Evolutionary conservation across 2,888 invertebrate species (phyloP), one percentile per base, ranked within the genome.

Genomic region (Stenurella melanura): DNA sequence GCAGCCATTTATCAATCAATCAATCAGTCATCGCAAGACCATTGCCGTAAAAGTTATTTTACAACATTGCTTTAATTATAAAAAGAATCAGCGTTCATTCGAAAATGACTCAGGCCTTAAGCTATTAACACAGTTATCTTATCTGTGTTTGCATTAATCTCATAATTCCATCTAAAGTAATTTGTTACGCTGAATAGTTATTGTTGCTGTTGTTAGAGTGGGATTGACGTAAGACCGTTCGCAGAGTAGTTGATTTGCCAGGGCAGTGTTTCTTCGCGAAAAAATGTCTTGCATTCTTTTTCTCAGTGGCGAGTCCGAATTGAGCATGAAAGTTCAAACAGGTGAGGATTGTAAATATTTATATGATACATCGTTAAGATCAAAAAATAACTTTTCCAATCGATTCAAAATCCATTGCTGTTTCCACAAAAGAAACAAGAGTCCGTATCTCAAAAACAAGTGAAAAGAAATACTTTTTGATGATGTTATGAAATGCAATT

Each of bases 321-420:
- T 85, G 64, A 79, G 73, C 34, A 80, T 67, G 54, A 84, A 84
- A 74, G 75, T 84, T 58, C 84, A 84, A 78, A 81, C 69, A 71
- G 85, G 85, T 85, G 74, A 58, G 70, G 12, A 42, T 64, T 15
- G 38, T 12, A 26, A 19, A 15, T 63, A n/a, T 50, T 50, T 50
- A 5, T 42, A 15, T 15, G 4, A 15, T 38, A 9, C 11, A 11
- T 38, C 42, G 15, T 26, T 3, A 26, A 26, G 21, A 26, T 26
- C 21, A 26, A 26, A 26, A 26, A 26, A 3, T 1, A 26, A 26
- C 21, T 26, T 26, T 4, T 26, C 2, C 21, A n/a, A n/a, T n/a
- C 21, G 4, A 26, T 26, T 26, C 1, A 26, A 26, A 26, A 1
- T 26, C 21, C 21, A 4, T 26, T 26, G 21, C 1, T 26, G 21